Base-by-base conservation (phyloP, 2,888 invertebrate genomes). In the Rhagophthalmus giganteus region DNA sequence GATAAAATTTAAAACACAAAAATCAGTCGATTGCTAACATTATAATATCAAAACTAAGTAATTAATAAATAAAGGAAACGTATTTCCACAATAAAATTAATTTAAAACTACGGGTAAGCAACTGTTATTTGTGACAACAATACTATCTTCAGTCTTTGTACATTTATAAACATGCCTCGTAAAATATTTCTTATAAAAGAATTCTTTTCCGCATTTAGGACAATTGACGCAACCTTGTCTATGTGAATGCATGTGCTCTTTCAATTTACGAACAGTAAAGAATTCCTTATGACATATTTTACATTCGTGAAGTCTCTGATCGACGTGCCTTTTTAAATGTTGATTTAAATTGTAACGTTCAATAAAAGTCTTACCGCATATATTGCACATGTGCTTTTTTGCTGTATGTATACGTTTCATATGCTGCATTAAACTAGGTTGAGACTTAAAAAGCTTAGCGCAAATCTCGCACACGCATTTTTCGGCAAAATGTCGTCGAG, bases 361-460 rank as follows among this genome's bases (percentile, higher is more conserved):
- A 4, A 49, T 59, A 34, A 62, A 63, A 6, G 47, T 31, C 33
- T 65, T 65, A 8, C 44, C 52, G 25, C 63, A 63, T 9, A 61
- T 47, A n/a, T 53, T 45, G 25, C 64, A 65, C 12, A 46, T 15
- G 26, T 61, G 55, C 20, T 61, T 62, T 13, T 54, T 50, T 8
- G 55, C 50, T 4, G 56, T 50, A 41, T 64, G 64, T 26, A 63
- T 59, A 4, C 63, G 57, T 49, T 61, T 62, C 48, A 58, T 58
- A 27, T 66, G 66, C 32, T 60, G 61, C 4, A 54, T 41, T 15
- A 65, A 47, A 37, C 65, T 61, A 4, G 61, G 49, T 48, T 62
- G 60, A 1, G 63, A 64, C 44, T 62, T 63, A 34, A 65, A 63
- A 5, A 54, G 34, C 42, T 66, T 66, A 3, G 55, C 57, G 31